A percentile compares a stretch with the other conserved stretches of the same genome.
phyloP scores from a whole-genome alignment of 2,888 invertebrate genomes.

The Prosapia bicincta region DNA sequence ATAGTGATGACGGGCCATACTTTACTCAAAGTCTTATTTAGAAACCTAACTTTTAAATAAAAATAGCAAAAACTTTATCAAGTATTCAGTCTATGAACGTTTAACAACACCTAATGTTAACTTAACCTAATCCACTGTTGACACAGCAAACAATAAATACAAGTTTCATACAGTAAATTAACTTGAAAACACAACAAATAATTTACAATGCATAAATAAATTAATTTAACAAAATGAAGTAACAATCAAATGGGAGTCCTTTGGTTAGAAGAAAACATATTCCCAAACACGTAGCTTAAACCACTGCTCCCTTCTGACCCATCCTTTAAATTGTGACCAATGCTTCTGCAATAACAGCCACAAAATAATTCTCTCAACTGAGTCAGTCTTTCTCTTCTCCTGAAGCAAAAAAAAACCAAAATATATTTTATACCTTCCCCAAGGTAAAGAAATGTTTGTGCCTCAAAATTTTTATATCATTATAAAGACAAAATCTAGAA shows the following conservation, averaged over 20 bases:
- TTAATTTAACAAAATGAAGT: background rate
- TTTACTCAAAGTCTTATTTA: background rate
- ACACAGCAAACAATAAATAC: background rate
- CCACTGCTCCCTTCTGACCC: conserved; percentile 46
- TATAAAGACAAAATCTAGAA: too few species aligned
- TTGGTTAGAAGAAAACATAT: conserved; percentile 42
- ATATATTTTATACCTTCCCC: too few species aligned
- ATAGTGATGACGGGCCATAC: background rate
- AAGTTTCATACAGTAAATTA: background rate
- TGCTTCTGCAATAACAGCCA: conserved; percentile 53
- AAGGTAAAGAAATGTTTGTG: too few species aligned
- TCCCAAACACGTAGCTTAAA: conserved; percentile 53
- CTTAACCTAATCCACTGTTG: background rate
- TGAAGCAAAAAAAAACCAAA: conserved; percentile 39
- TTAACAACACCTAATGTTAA: background rate
- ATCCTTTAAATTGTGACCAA: conserved; percentile 53
- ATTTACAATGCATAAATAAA: background rate
- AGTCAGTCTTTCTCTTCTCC: conserved; percentile 52
- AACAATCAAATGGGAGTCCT: background rate
- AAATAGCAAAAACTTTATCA: background rate
- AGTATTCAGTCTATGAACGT: background rate
- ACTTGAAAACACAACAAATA: background rate
- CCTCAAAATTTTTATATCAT: too few species aligned
- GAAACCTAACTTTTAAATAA: background rate
- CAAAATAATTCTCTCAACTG: conserved; percentile 56